Evolutionary conservation across 2,113 vertebrate species (phyloP).

Genomic region (Podarcis raffonei): DNA sequence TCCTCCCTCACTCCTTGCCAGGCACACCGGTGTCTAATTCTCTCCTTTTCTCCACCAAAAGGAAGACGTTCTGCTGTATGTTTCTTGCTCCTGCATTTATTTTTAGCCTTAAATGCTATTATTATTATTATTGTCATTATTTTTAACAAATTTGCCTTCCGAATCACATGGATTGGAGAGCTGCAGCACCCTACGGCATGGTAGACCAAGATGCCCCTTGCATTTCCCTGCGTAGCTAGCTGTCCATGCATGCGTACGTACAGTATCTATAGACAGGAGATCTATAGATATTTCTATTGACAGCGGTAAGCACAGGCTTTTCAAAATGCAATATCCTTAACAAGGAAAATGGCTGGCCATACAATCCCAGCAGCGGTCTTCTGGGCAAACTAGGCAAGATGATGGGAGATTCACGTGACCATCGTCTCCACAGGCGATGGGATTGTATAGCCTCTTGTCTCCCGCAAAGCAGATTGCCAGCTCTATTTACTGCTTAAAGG

Average conservation of each 20-base stretch:
- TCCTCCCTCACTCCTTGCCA: not conserved
- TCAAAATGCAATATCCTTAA: constrained; percentile 70
- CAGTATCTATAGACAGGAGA: constrained; percentile 50
- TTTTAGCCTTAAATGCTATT: constrained; percentile 36
- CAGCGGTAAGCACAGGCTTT: constrained; percentile 57
- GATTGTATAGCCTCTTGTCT: too few relatives aligned
- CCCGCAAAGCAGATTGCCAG: not conserved
- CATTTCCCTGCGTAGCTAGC: constrained; percentile 47
- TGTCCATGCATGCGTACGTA: constrained; percentile 67
- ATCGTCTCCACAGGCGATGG: too few relatives aligned
- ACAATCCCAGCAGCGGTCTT: not conserved
- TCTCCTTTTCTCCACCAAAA: constrained; percentile 55
- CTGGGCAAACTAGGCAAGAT: not conserved
- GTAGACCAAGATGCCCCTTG: constrained; percentile 54
- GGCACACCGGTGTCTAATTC: constrained; percentile 49
- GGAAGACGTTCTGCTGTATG: constrained; percentile 57
- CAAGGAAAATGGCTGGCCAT: constrained; percentile 68
- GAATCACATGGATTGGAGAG: constrained; percentile 39
- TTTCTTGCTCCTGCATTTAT: constrained; percentile 53
- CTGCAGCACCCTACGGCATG: constrained; percentile 52
- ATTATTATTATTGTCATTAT: not conserved
- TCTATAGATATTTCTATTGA: constrained; percentile 56
- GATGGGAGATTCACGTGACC: not conserved
- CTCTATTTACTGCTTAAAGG: not conserved
- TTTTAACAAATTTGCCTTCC: constrained; percentile 57